Conservation (phyloP, 2,113 vertebrate genomes). For the Centropus unirufus region DNA sequence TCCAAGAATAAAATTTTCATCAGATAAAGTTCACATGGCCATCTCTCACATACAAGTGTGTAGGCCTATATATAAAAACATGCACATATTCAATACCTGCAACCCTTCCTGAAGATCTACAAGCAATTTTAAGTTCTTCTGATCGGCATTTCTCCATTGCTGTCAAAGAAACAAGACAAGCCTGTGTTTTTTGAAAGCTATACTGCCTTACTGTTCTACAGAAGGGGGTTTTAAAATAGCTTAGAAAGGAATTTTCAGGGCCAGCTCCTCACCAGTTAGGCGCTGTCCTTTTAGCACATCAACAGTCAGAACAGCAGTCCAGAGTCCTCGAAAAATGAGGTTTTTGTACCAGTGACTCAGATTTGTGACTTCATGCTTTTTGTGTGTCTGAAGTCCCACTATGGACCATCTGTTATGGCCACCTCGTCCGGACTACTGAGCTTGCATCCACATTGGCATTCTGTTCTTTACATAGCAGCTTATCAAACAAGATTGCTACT, state of each 20-base stretch:
- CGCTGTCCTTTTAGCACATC: not conserved
- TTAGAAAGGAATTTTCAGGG: not conserved
- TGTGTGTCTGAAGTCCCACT: constrained; percentile 18
- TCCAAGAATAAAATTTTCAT: constrained; percentile 7
- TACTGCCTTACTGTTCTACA: not conserved
- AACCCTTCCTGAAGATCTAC: not conserved
- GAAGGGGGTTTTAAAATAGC: not conserved
- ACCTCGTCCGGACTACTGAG: not conserved
- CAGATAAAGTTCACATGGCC: not conserved
- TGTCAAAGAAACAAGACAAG: not conserved
- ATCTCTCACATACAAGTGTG: not conserved
- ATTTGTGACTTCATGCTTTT: not conserved
- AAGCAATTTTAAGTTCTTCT: not conserved
- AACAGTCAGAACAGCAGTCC: not conserved
- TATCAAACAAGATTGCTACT: not conserved
- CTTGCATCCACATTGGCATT: not conserved
- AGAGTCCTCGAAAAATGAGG: not conserved
- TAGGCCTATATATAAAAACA: not conserved
- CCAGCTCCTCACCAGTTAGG: not conserved
- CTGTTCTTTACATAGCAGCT: not conserved
- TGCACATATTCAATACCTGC: not conserved
- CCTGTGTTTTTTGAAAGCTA: not conserved
- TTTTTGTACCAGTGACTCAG: constrained; percentile 8
- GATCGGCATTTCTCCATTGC: not conserved
- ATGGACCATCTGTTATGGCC: constrained; percentile 18